Base-by-base conservation (phyloP, 2,113 vertebrate genomes). In the Myodes glareolus region DNA sequence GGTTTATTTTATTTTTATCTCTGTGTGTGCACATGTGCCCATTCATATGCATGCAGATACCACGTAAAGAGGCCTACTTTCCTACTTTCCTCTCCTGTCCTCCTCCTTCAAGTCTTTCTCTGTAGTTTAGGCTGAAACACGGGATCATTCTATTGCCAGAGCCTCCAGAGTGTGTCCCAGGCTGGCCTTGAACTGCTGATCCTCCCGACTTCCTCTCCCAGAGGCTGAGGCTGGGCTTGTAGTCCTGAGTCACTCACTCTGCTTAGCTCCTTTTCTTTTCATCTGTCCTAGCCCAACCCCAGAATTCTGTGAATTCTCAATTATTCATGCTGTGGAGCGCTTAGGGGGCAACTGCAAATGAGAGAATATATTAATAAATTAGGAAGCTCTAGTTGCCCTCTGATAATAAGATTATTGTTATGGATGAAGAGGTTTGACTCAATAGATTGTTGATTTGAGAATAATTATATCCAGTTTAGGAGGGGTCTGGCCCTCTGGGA, bases 331-430 rank as follows among this genome's bases (percentile, higher is more conserved):
- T 76, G 58, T 27, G 47, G 78, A 94, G 94, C 42, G 80, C 45
- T 52, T 47, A 58, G 58, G 12, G 96, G 36, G 29, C 58, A 86
- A 91, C 61, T 96, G 91, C 81, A 92, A 95, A 96, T 77, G 80
- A 92, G 75, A 31, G 94, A 97, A 96, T 97, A 92, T 45, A 96
- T 98, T 92, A 98, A 94, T 97, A 92, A 92, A 92, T 96, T 88
- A 95, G 91, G 94, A 96, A 90, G 72, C 39, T 63, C 25, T 13
- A 1, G 50, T 80, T 88, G 27, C 80, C 33, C 9, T 97, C 45
- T 91, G 95, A 96, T 95, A 97, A 96, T 90, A 92, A 94, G 78
- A 94, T 95, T 70, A 97, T 95, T 96, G 94, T 96, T 70, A 91
- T 77, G 85, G 94, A 70, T 50, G 63, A 78, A 42, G 87, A 89